Base-by-base conservation (phyloP, 2,113 vertebrate genomes). In the Nesospiza acunhae region DNA sequence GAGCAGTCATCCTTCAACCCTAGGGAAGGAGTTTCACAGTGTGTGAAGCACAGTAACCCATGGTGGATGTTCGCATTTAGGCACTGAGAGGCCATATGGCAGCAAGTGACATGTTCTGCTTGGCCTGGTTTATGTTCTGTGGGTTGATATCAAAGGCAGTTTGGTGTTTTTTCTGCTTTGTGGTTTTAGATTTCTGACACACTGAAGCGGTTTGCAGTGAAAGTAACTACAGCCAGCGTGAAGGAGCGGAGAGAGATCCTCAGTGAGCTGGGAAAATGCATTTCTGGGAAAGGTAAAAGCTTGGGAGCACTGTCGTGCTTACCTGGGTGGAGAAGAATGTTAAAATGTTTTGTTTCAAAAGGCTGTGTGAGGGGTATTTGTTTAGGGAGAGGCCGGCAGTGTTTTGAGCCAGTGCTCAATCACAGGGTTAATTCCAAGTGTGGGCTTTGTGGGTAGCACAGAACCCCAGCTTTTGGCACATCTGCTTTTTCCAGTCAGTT, bases 171-270 rank as follows among this genome's bases (percentile, higher is more conserved):
- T 41, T 56, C 16, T 56, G 70, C 31, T 31, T 7, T n/a, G 33
- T 87, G 88, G 5, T 84, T 97, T 90, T 33, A 98, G 99, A 98
- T 99, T 98, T 99, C 99, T 30, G 99, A 99, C 41, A 99, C 99
- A 3, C 98, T 99, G 96, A 99, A 99, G 98, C 99, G 98, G 78
- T 99, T 99, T 98, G 99, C 99, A 3, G 97, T 98, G 15, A 99
- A 99, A 76, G 99, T 99, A 53, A 99, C 99, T 1, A 99, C 99
- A 93, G 98, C 99, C 76, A 99, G 99, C 9, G 98, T 99, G 95
- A 99, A 99, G 87, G 99, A 99, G 69, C 98, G 99, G 12, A 98
- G 98, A 91, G 98, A 99, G 91, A 98, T 99, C 91, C 98, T 99
- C 30, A 97, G 95, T 50, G 99, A 99, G 58, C 97, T 99, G 96